Evolutionary conservation across 2,113 vertebrate species (phyloP).

Genomic region (Cryptotis parvus): DNA sequence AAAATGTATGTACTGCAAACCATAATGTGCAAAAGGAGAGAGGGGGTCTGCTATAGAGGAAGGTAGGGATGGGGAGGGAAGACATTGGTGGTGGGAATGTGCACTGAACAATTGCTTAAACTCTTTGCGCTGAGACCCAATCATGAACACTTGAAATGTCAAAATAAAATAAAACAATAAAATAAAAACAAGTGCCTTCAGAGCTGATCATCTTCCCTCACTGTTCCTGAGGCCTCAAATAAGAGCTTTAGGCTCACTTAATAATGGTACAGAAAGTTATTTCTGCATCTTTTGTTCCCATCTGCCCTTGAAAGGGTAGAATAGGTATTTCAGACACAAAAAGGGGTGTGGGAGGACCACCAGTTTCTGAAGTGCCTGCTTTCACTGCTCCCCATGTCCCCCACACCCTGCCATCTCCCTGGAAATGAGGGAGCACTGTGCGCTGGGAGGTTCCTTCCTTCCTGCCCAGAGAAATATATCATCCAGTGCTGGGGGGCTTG

Average conservation of each 20-base stretch:
- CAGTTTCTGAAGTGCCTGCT: neutral
- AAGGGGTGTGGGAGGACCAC: neutral
- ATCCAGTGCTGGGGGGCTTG: neutral
- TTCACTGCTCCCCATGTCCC: neutral
- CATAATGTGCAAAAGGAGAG: too few species aligned
- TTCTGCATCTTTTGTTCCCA: neutral
- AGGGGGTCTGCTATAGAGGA: too few species aligned
- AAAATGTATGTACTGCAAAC: too few species aligned
- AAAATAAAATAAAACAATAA: too few species aligned
- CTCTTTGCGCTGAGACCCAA: too few species aligned
- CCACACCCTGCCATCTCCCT: neutral
- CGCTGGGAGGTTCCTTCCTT: neutral
- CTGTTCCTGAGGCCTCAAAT: neutral
- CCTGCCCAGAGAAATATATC: constrained; percentile 23
- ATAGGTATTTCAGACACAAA: neutral
- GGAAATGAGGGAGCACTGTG: constrained; percentile 24
- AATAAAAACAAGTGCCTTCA: neutral
- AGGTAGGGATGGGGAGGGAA: too few species aligned
- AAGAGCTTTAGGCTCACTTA: neutral
- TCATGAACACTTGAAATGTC: too few species aligned
- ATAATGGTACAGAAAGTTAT: neutral
- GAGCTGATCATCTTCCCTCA: neutral
- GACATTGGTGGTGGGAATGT: too few species aligned
- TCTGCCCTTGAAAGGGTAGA: constrained; percentile 41
- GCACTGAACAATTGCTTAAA: too few species aligned